Percentiles rank a stretch among this genome's conserved stretches.
phyloP scores from a whole-genome alignment of 2,888 invertebrate genomes.

The Mylabris sibirica region DNA sequence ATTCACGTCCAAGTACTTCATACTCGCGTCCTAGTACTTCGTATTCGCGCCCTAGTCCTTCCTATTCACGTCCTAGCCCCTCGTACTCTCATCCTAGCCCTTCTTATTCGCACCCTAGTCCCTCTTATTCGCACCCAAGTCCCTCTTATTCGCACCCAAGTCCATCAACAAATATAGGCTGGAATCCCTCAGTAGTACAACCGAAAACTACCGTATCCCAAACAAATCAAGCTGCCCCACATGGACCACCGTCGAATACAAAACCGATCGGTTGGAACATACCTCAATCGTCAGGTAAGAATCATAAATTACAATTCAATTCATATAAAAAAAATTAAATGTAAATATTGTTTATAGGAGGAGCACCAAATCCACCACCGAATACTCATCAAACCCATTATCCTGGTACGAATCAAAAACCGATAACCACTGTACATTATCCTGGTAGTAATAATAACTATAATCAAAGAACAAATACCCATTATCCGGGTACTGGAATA shows the following conservation, averaged over 20 bases:
- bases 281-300: background rate
- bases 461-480: background rate
- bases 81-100: background rate
- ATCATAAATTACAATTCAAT: too few relatives aligned
- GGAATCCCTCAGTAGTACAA: background rate
- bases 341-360: background rate
- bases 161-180: slow-evolving; percentile 11
- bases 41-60: background rate
- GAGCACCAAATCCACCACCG: background rate
- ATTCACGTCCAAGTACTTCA: background rate
- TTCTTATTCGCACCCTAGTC: background rate
- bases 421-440: background rate
- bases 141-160: background rate
- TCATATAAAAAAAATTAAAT: background rate
- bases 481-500: background rate
- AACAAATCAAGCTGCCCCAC: background rate
- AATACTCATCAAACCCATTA: slow-evolving; percentile 5
- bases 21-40: background rate
- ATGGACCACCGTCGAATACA: background rate
- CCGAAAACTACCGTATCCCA: background rate
- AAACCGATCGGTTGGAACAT: slow-evolving; percentile 2
- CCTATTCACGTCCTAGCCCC: background rate
- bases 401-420: background rate
- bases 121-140: slow-evolving; percentile 1
- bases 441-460: background rate